Conservation (phyloP, 2,797 vertebrate genomes). For the Artibeus jamaicensis region DNA sequence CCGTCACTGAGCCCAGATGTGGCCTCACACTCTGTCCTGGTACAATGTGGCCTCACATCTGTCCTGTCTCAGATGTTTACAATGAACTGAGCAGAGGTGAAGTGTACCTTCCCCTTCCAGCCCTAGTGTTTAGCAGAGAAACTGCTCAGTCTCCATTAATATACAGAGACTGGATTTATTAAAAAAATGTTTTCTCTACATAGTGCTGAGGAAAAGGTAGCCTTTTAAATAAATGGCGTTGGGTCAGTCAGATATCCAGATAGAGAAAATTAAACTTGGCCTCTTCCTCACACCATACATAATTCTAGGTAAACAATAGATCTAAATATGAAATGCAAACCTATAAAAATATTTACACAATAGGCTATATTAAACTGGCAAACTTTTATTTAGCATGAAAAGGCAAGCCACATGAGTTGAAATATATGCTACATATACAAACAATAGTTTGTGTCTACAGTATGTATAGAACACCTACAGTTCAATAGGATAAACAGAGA, state of each 20-base stretch:
- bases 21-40: not conserved
- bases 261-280: not conserved
- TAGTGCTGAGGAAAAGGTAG: not conserved
- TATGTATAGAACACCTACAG: not conserved
- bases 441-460: not conserved
- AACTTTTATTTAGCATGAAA: not conserved
- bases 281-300: not conserved
- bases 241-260: not conserved
- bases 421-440: not conserved
- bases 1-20: not conserved
- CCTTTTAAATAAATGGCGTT: not conserved
- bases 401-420: not conserved
- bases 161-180: not conserved
- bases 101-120: not conserved
- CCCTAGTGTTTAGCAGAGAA: not conserved
- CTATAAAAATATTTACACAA: not conserved
- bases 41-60: no score
- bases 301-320: not conserved
- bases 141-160: not conserved
- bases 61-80: not conserved
- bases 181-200: not conserved
- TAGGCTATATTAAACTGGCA: not conserved
- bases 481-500: not conserved
- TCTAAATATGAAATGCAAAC: not conserved
- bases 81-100: not conserved